phyloP scores from a whole-genome alignment of 1,140 invertebrate species.

The Drosophila pruinosa region DNA sequence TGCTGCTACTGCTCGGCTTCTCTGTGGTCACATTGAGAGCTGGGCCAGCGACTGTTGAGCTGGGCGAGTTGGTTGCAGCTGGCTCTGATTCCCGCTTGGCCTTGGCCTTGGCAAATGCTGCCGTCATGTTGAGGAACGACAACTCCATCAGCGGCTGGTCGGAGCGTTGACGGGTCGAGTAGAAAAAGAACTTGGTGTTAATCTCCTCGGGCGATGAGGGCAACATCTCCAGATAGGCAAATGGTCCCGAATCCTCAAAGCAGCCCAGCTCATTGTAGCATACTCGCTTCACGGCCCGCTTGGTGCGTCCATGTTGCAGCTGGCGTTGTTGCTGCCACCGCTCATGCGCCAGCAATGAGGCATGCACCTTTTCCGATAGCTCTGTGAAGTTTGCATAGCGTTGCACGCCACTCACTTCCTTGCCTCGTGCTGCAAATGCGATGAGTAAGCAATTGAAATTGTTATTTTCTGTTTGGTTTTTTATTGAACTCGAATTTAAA shows the following conservation, averaged over 20 bases:
- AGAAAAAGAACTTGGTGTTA: conserved; percentile 90
- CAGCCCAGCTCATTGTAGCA: conserved; percentile 97
- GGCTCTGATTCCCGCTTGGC: conserved; percentile 48
- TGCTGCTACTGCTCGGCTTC: conserved; percentile 4
- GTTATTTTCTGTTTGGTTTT: no score
- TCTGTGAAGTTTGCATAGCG: conserved; percentile 54
- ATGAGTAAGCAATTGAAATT: conserved; percentile 1
- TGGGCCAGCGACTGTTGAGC: background rate
- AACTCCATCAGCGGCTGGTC: conserved; percentile 87
- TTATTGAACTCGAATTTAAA: background rate
- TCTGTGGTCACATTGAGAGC: conserved; percentile 31
- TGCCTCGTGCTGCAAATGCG: conserved; percentile 26
- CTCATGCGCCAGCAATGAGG: conserved; percentile 56
- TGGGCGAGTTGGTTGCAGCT: conserved; percentile 7
- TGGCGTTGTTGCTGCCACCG: conserved; percentile 37
- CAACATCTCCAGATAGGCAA: conserved; percentile 94
- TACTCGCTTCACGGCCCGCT: conserved; percentile 88
- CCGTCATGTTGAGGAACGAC: conserved; percentile 87
- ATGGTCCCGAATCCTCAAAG: conserved; percentile 95
- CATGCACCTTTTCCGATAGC: conserved; percentile 61
- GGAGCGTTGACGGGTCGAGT: conserved; percentile 86
- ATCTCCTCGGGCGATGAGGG: conserved; percentile 95
- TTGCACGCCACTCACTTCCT: conserved; percentile 35
- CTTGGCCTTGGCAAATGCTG: conserved; percentile 75
- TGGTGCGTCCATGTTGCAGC: conserved; percentile 60